A percentile compares a stretch with the other conserved stretches of the same genome.
These are phyloP conservation scores for Hyposoter dolosus DNA, from an alignment of 2,888 invertebrate species.

Conservation along the genomic window DNA sequence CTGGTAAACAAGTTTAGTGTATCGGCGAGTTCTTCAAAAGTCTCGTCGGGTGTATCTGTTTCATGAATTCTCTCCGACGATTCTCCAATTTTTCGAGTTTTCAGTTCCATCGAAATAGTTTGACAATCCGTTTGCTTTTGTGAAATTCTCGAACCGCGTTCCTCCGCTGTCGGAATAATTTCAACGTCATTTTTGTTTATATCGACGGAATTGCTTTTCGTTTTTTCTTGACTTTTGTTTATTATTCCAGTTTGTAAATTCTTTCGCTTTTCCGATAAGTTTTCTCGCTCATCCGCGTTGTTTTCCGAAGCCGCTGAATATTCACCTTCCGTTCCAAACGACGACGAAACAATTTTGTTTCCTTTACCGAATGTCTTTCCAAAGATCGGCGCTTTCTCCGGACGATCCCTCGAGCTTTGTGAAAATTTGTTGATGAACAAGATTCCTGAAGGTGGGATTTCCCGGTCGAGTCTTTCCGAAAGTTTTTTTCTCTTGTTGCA, in stretches of 20 bases:
- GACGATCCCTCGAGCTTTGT: not conserved
- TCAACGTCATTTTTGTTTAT: conserved; percentile 41
- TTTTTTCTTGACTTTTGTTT: not conserved
- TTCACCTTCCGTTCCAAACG: not conserved
- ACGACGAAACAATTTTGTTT: not conserved
- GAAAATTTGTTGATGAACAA: not conserved
- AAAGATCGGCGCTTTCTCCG: not conserved
- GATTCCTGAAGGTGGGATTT: not conserved
- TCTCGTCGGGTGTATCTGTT: not conserved
- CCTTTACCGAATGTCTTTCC: not conserved
- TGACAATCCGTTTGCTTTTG: conserved; percentile 40
- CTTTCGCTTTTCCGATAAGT: not conserved
- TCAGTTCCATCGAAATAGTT: conserved; percentile 53
- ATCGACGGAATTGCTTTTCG: conserved; percentile 9
- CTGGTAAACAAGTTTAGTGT: not conserved
- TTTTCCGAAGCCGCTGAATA: not conserved
- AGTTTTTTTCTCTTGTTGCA: not conserved
- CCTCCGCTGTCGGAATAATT: not conserved
- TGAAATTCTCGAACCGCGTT: not conserved
- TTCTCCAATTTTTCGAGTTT: not conserved
- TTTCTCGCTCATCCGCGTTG: not conserved
- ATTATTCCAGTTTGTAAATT: not conserved
- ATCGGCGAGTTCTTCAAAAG: not conserved
- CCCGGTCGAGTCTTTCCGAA: not conserved
- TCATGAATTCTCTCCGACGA: not conserved